These are phyloP conservation scores for Embiotoca jacksoni DNA, from an alignment of 2,113 vertebrate species.

Conservation along the genomic window DNA sequence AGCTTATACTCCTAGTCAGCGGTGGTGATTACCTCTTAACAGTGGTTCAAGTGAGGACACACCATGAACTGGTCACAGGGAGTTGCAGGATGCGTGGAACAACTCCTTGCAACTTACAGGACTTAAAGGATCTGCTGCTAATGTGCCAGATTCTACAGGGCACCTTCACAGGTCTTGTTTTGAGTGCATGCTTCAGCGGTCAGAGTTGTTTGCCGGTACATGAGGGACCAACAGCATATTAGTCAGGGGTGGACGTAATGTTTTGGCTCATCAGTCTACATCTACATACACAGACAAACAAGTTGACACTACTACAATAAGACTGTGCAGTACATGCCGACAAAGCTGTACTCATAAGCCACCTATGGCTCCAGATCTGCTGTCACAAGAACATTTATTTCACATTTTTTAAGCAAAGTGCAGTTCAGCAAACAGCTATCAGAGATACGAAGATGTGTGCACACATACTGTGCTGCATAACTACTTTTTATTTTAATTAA, in stretches of 20 bases:
- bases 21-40: not conserved
- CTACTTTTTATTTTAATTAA: constrained; percentile 4
- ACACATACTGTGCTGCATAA: not conserved
- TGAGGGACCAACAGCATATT: not conserved
- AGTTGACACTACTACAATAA: constrained; percentile 11
- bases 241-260: not conserved
- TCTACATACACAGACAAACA: constrained; percentile 17
- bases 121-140: not conserved
- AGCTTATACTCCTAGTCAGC: not conserved
- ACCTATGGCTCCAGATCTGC: not conserved
- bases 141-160: not conserved
- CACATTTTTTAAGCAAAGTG: not conserved
- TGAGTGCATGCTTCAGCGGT: not conserved
- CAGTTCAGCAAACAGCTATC: too few species aligned
- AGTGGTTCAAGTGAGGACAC: not conserved
- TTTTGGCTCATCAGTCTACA: not conserved
- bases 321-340: not conserved
- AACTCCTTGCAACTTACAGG: not conserved
- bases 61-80: not conserved
- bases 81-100: not conserved
- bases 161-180: not conserved
- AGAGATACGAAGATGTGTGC: too few species aligned
- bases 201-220: not conserved
- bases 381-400: not conserved
- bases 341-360: constrained; percentile 5